These are phyloP conservation scores for Aporophyla nigra DNA, from an alignment of 2,888 invertebrate genomes.

Conservation along the genomic window DNA sequence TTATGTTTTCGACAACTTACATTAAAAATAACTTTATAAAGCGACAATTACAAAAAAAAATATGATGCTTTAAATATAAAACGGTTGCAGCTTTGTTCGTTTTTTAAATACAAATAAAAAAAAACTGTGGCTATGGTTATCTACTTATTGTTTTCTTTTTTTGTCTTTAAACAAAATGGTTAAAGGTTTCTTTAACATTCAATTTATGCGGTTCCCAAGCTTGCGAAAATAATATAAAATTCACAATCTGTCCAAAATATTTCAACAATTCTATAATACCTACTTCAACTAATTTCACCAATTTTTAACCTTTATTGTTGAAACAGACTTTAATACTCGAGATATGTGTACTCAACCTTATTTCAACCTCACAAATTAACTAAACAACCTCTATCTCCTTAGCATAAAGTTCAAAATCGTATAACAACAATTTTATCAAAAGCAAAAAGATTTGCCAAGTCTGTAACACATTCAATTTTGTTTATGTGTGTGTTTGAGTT, in stretches of 20 bases:
- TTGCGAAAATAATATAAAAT: background rate
- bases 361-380: background rate
- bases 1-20: background rate
- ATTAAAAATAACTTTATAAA: no score
- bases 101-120: no score
- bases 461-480: conserved; percentile 53
- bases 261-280: background rate
- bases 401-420: background rate
- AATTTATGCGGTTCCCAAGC: background rate
- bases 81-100: no score
- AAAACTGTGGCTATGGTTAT: no score
- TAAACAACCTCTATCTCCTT: fast-evolving
- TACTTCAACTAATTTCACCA: conserved; percentile 21
- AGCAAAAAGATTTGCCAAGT: conserved; percentile 34
- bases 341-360: conserved; percentile 35
- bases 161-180: no score
- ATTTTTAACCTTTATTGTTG: conserved; percentile 42
- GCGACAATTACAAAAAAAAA: background rate
- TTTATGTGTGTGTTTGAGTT: conserved; percentile 34
- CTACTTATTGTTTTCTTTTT: no score
- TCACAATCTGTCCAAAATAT: background rate
- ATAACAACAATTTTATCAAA: background rate
- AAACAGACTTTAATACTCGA: conserved; percentile 34
- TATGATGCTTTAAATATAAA: no score
- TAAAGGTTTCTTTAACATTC: no score